Conservation (phyloP, 2,113 vertebrate genomes). For the Sylvia atricapilla region DNA sequence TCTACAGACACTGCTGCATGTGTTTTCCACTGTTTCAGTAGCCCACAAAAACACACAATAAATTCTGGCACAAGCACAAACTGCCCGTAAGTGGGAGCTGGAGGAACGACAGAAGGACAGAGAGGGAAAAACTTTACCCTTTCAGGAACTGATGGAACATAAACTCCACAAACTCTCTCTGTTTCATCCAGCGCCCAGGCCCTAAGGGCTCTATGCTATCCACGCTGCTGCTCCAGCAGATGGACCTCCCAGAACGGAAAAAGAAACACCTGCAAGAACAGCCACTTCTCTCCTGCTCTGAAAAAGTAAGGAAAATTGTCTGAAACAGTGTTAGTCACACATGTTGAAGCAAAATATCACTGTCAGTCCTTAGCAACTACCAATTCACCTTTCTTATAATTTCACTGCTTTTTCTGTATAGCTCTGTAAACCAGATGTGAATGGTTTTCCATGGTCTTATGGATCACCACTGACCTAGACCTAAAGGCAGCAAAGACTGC, state of each 20-base stretch:
- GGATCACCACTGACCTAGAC: not conserved
- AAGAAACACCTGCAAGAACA: not conserved
- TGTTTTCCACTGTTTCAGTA: not conserved
- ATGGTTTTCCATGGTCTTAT: not conserved
- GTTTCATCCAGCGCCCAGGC: not conserved
- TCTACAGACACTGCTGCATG: accelerated
- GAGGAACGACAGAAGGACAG: not conserved
- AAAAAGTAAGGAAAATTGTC: not conserved
- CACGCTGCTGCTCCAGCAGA: not conserved
- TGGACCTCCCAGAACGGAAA: not conserved
- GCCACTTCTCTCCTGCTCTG: not conserved
- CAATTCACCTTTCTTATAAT: not conserved
- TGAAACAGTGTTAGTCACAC: not conserved
- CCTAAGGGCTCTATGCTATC: not conserved
- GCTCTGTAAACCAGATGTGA: not conserved
- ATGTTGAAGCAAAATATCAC: not conserved
- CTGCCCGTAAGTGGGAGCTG: not conserved
- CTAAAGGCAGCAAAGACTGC: not conserved
- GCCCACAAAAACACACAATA: not conserved
- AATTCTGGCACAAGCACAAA: not conserved
- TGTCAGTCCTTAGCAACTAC: not conserved
- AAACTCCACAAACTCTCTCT: accelerated
- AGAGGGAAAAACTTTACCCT: not conserved
- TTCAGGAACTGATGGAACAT: not conserved
- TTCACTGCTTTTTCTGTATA: not conserved